Conservation (phyloP, 2,888 invertebrate genomes). For the Epistrophe eligans region DNA sequence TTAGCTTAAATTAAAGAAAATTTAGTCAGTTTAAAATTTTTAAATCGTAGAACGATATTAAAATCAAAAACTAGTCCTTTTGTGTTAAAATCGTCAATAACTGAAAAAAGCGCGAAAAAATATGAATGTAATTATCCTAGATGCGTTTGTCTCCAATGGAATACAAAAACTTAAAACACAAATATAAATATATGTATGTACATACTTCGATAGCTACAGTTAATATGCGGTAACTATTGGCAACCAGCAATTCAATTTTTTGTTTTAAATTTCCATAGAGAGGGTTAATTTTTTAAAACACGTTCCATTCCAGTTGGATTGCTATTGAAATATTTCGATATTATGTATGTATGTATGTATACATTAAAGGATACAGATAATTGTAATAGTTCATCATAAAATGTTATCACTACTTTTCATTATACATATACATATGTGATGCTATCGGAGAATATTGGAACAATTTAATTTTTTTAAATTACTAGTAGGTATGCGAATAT, state of each 20-base stretch:
- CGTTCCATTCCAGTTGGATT: not conserved
- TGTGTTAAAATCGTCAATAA: no score
- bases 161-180: not conserved
- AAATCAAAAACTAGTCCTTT: no score
- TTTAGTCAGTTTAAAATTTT: no score
- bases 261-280: not conserved
- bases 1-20: no score
- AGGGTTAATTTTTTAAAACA: not conserved
- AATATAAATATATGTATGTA: not conserved
- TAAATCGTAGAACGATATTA: no score
- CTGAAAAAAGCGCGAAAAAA: no score
- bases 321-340: constrained; percentile 3
- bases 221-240: not conserved
- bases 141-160: not conserved
- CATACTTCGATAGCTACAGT: not conserved
- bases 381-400: constrained; percentile 27
- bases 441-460: constrained; percentile 31
- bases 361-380: not conserved
- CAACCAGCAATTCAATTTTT: constrained; percentile 8
- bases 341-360: not conserved
- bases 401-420: constrained; percentile 35
- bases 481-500: not conserved
- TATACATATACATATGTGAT: constrained; percentile 43
- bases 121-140: no score
- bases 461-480: not conserved